Evolutionary conservation across 2,888 invertebrate genomes (phyloP).

Genomic region (Drosophila falleni): DNA sequence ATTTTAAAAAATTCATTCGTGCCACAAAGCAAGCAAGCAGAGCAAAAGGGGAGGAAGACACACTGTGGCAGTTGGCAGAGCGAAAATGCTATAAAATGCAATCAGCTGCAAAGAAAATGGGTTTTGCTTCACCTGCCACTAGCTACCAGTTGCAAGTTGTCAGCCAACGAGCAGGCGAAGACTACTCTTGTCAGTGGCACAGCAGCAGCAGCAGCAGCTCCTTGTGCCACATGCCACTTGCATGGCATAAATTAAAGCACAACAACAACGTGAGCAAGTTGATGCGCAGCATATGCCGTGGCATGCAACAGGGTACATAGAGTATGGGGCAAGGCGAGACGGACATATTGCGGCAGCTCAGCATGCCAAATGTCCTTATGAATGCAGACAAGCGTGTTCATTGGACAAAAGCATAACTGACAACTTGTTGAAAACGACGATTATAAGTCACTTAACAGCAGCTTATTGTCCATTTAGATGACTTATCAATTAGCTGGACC

Average conservation of each 20-base stretch:
- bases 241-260: slow-evolving; percentile 72
- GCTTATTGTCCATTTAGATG: slow-evolving; percentile 26
- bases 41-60: background rate
- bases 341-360: slow-evolving; percentile 43
- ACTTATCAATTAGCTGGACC: slow-evolving; percentile 33
- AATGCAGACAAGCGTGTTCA: slow-evolving; percentile 45
- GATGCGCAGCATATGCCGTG: slow-evolving; percentile 33
- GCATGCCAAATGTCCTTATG: slow-evolving; percentile 43
- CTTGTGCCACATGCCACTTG: slow-evolving; percentile 44
- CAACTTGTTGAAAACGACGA: slow-evolving; percentile 59
- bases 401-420: slow-evolving; percentile 34
- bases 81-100: slow-evolving; percentile 77
- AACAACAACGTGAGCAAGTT: slow-evolving; percentile 35
- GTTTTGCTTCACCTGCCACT: slow-evolving; percentile 73
- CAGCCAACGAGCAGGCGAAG: slow-evolving; percentile 10
- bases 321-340: background rate
- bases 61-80: slow-evolving; percentile 37
- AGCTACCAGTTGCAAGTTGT: slow-evolving; percentile 16
- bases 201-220: slow-evolving; percentile 13
- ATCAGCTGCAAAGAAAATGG: slow-evolving; percentile 80
- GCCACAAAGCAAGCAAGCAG: slow-evolving; percentile 53
- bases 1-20: slow-evolving; percentile 56
- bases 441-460: slow-evolving; percentile 46
- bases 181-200: slow-evolving; percentile 5
- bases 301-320: background rate